Evolutionary conservation across 2,113 vertebrate species (phyloP).

Genomic region (Psilopogon haemacephalus): DNA sequence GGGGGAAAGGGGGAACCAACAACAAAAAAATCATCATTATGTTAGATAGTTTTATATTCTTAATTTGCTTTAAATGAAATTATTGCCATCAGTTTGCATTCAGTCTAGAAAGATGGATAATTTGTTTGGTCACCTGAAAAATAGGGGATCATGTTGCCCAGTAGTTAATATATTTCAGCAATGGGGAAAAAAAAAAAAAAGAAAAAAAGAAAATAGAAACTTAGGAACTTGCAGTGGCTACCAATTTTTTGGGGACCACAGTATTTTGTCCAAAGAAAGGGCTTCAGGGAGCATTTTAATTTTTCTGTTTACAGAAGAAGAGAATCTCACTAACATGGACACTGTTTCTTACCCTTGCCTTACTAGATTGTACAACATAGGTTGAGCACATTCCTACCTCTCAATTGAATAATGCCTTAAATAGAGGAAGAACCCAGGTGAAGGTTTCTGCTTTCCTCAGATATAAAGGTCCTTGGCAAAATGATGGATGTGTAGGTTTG

Average conservation of each 20-base stretch:
- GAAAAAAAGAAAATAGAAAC: background rate
- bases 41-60: background rate
- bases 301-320: background rate
- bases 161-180: background rate
- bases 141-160: background rate
- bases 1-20: background rate
- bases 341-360: background rate
- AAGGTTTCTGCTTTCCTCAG: background rate
- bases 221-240: background rate
- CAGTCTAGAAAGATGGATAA: slow-evolving; percentile 1
- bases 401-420: background rate
- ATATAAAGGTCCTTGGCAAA: accelerated
- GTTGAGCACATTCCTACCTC: background rate
- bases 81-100: background rate
- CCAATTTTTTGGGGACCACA: background rate
- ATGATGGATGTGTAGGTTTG: accelerated
- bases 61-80: slow-evolving; percentile 37
- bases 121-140: slow-evolving; percentile 17
- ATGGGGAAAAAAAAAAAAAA: background rate
- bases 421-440: background rate
- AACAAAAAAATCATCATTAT: background rate
- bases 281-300: background rate
- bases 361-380: background rate
- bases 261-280: background rate
- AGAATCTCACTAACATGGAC: background rate